Evolutionary conservation across 1,140 invertebrate species (phyloP).

Genomic region (Dermatophagoides farinae): DNA sequence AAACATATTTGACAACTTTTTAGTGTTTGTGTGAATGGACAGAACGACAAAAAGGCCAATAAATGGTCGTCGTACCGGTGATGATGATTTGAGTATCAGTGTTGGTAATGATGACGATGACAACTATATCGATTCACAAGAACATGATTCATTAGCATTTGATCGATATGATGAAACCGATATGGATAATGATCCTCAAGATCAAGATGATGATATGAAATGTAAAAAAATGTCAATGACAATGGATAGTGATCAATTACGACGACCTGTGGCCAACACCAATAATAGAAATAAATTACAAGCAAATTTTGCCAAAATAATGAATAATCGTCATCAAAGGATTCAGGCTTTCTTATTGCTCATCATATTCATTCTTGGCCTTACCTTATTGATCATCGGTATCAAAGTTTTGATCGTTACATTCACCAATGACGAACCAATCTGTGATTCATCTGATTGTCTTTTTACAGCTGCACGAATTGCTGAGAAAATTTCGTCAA

Average conservation of each 20-base stretch:
- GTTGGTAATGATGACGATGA: neutral
- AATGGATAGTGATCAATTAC: neutral
- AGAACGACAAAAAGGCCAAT: neutral
- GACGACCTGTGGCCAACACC: neutral
- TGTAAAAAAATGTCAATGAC: neutral
- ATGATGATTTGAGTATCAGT: neutral
- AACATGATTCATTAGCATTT: too few relatives aligned
- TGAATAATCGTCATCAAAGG: neutral
- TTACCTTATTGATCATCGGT: neutral
- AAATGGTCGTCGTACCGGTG: neutral
- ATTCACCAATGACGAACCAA: neutral
- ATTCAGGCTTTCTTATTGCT: neutral
- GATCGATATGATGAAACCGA: too few relatives aligned
- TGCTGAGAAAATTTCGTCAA: neutral
- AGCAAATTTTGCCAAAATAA: neutral
- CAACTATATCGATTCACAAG: too few relatives aligned
- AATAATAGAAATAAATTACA: neutral
- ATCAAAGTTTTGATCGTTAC: neutral
- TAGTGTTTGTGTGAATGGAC: neutral
- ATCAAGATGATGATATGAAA: conserved; percentile 1
- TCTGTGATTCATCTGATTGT: neutral
- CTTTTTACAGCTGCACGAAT: neutral
- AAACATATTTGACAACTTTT: too few relatives aligned
- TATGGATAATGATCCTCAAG: conserved; percentile 7
- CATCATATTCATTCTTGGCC: neutral